Conservation (phyloP, 2,113 vertebrate species). For the Spea multiplicata region DNA sequence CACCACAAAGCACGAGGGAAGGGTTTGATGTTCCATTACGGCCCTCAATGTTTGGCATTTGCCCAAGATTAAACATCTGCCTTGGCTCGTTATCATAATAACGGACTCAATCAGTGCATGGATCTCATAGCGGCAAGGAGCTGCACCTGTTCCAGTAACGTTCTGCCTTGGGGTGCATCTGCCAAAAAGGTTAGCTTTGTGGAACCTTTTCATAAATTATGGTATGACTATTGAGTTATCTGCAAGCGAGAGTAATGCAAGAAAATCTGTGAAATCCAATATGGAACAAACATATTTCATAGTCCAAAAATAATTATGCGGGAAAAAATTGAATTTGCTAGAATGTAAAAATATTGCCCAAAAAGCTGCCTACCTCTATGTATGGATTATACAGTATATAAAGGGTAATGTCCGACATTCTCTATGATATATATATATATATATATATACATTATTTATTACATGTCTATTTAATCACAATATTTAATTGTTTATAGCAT, state of each 20-base stretch:
- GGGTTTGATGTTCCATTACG: slow-evolving; percentile 22
- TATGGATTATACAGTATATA: too few relatives aligned
- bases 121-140: slow-evolving; percentile 18
- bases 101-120: slow-evolving; percentile 23
- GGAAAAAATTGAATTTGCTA: too few relatives aligned
- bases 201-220: neutral
- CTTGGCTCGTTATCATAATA: slow-evolving; percentile 40
- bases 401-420: too few relatives aligned
- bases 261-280: slow-evolving; percentile 30
- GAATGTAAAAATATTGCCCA: too few relatives aligned
- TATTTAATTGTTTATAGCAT: too few relatives aligned
- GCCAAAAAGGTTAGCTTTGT: neutral
- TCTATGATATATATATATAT: too few relatives aligned
- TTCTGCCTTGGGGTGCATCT: neutral
- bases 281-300: too few relatives aligned
- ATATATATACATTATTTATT: too few relatives aligned
- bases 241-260: slow-evolving; percentile 11
- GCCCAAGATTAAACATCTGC: slow-evolving; percentile 40
- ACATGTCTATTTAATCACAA: too few relatives aligned
- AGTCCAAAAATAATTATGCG: too few relatives aligned
- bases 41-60: slow-evolving; percentile 16
- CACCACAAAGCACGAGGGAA: slow-evolving; percentile 37
- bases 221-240: neutral
- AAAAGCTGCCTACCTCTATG: too few relatives aligned
- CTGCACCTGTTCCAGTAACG: neutral